Evolutionary conservation across 1,140 invertebrate genomes (phyloP), one percentile per base, ranked within the genome.

Genomic region (Drosophila quadrilineata): DNA sequence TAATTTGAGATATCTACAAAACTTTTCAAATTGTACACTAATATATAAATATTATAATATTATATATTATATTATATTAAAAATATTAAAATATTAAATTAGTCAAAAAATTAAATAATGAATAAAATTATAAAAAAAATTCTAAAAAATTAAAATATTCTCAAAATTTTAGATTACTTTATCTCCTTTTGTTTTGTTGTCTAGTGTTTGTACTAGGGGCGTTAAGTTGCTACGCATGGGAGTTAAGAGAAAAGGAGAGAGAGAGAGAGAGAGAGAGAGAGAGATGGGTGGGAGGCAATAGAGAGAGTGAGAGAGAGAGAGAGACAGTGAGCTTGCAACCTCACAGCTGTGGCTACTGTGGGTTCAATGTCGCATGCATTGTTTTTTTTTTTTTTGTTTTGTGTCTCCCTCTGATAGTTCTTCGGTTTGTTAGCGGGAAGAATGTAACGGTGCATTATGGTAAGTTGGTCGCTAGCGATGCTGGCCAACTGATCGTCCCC

Each of bases 401-500:
- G n/a, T n/a, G n/a, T n/a, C n/a, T n/a, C n/a, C n/a, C n/a, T n/a
- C n/a, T n/a, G n/a, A n/a, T n/a, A n/a, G n/a, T n/a, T n/a, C n/a
- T n/a, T n/a, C n/a, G n/a, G 75, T 68, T 85, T 85, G 79, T 75
- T 85, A 58, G 79, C 79, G 57, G n/a, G 79, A 74, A 84, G 67
- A 79, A 71, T 84, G 79, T 85, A 85, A 85, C 79, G 79, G 79
- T 76, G 75, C 73, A 85, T 85, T 85, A 85, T 85, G 79, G 79
- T 85, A 85, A 85, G 79, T 85, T 85, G 79, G 54, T 65, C 57
- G 77, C 72, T 48, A 26, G 38, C 16, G 29, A 50, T 62, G 62
- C 43, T 57, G 45, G 53, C 62, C 36, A 28, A 33, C 60, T 64
- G 60, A 54, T 46, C 60, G 43, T 24, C 14, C 6, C 8, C 22